These are phyloP conservation scores for Morpho deidamia DNA, from an alignment of 2,888 invertebrate species.

Conservation along the genomic window DNA sequence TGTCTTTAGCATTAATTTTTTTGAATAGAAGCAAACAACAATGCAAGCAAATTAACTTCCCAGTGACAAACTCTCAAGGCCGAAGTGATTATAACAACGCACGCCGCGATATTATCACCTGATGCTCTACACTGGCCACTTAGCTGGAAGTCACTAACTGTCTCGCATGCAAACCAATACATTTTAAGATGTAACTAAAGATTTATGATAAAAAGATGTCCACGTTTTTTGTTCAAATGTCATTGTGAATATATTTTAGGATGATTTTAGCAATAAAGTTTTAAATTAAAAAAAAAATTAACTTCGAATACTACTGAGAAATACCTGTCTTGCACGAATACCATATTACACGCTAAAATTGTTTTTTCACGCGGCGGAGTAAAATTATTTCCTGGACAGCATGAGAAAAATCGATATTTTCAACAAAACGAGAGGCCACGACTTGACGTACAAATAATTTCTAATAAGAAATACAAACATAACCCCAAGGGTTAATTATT, in stretches of 20 bases:
- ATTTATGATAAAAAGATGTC: too few species aligned
- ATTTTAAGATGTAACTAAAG: too few species aligned
- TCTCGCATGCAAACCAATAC: constrained; percentile 7
- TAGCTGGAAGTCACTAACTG: constrained; percentile 25
- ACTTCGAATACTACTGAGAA: too few species aligned
- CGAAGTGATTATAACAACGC: constrained; percentile 35
- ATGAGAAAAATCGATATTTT: constrained; percentile 68
- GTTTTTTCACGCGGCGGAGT: too few species aligned
- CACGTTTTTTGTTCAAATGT: too few species aligned
- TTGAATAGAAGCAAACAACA: constrained; percentile 1
- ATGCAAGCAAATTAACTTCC: constrained; percentile 20
- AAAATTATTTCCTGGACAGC: constrained; percentile 29
- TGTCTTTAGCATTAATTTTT: background rate
- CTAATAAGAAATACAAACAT: constrained; percentile 29
- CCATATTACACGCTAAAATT: too few species aligned
- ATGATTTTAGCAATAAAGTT: too few species aligned
- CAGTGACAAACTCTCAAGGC: constrained; percentile 35
- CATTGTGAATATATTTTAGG: too few species aligned
- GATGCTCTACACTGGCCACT: constrained; percentile 33
- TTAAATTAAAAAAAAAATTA: too few species aligned
- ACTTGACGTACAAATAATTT: constrained; percentile 24
- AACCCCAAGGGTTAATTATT: background rate
- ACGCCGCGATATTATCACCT: constrained; percentile 33
- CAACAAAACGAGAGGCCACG: constrained; percentile 40
- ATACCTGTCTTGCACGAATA: too few species aligned